These are phyloP conservation scores for Drosophila pandora DNA, from an alignment of 1,140 invertebrate genomes.

Conservation along the genomic window DNA sequence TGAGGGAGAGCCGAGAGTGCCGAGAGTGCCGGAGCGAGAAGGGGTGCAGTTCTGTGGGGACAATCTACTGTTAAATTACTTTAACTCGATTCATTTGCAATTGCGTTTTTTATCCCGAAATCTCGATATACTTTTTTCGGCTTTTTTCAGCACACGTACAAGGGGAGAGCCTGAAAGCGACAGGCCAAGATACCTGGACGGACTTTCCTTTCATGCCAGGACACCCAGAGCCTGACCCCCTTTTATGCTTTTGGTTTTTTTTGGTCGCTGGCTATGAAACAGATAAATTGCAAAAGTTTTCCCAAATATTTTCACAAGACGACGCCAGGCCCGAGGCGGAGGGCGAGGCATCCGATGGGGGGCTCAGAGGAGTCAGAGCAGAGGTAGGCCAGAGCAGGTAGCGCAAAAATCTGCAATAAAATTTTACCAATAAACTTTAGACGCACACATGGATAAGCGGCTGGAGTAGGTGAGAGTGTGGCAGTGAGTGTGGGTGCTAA, in stretches of 20 bases:
- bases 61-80: conserved; percentile 76
- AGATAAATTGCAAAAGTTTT: conserved; percentile 82
- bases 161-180: conserved; percentile 58
- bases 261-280: conserved; percentile 77
- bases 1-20: not conserved
- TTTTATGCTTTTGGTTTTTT: conserved; percentile 9
- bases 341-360: too few relatives aligned
- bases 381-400: conserved; percentile 22
- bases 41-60: conserved; percentile 5
- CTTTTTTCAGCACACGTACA: conserved; percentile 4
- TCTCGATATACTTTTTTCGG: conserved; percentile 18
- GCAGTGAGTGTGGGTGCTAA: not conserved
- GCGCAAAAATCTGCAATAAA: conserved; percentile 80
- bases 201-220: conserved; percentile 14
- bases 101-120: conserved; percentile 42
- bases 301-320: conserved; percentile 81
- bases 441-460: conserved; percentile 56
- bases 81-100: conserved; percentile 78
- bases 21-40: not conserved
- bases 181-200: conserved; percentile 69
- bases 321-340: conserved; percentile 33
- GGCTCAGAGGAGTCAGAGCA: too few relatives aligned
- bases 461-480: conserved; percentile 17
- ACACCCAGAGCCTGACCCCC: not conserved
- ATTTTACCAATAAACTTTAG: conserved; percentile 82